A percentile compares a stretch with the other conserved stretches of the same genome.
Evolutionary conservation across 2,797 vertebrate genomes (phyloP).

Genomic region (Gobio occitaniae): DNA sequence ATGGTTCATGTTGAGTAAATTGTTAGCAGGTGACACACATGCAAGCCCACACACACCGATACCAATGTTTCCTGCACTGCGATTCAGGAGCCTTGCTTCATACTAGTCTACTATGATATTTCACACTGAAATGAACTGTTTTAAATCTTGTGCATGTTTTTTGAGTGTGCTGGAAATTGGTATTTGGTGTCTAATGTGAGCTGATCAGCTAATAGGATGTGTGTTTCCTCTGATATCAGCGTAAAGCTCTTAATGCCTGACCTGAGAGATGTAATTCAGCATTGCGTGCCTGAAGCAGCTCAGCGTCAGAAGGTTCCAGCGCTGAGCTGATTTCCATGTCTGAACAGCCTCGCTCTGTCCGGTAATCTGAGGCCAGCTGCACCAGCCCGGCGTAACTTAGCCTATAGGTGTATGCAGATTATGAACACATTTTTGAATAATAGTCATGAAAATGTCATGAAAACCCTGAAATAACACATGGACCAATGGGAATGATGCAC

Average conservation of each 20-base stretch:
- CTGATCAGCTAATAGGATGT: slow-evolving; percentile 4
- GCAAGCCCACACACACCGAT: slow-evolving; percentile 31
- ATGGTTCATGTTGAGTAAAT: slow-evolving; percentile 30
- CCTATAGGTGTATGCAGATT: neutral
- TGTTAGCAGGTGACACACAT: slow-evolving; percentile 46
- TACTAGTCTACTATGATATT: neutral
- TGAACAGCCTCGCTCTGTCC: neutral
- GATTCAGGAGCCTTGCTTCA: neutral
- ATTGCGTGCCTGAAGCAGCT: slow-evolving; percentile 42
- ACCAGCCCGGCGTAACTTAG: neutral
- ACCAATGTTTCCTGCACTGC: neutral
- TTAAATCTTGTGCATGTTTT: neutral
- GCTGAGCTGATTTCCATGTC: slow-evolving; percentile 37
- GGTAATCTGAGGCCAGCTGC: slow-evolving; percentile 24
- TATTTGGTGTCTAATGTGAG: neutral
- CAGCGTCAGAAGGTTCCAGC: slow-evolving; percentile 33
- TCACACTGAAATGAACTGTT: neutral
- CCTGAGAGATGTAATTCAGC: slow-evolving; percentile 50
- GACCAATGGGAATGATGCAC: neutral
- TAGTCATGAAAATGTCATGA: neutral
- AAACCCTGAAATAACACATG: neutral
- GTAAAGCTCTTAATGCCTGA: slow-evolving; percentile 44
- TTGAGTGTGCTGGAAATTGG: neutral
- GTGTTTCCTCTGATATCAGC: slow-evolving; percentile 10
- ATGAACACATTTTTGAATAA: neutral